phyloP scores from a whole-genome alignment of 2,888 invertebrate species.

The Arrhopalites spinosus region DNA sequence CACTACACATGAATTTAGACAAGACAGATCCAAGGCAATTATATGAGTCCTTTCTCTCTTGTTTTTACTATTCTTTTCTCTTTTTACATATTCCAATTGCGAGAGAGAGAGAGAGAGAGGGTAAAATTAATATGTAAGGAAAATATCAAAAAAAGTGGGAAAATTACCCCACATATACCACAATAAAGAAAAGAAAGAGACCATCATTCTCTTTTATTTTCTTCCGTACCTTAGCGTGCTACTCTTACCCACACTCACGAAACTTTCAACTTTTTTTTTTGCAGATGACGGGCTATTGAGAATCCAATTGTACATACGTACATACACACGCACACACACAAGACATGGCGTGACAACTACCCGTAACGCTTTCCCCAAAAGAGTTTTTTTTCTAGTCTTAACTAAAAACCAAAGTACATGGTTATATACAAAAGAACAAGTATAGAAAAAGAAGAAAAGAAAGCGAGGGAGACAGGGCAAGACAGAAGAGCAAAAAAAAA shows the following conservation, averaged over 20 bases:
- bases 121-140: constrained; percentile 20
- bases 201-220: constrained; percentile 27
- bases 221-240: constrained; percentile 19
- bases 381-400: constrained; percentile 22
- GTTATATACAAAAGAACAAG: neutral
- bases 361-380: constrained; percentile 23
- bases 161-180: constrained; percentile 21
- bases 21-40: neutral
- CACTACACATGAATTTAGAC: too few species aligned
- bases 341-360: constrained; percentile 23
- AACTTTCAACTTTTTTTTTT: constrained; percentile 30
- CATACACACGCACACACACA: neutral
- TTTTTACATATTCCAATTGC: neutral
- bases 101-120: neutral
- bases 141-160: constrained; percentile 11
- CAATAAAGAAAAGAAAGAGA: neutral
- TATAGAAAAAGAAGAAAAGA: neutral
- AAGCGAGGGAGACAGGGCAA: neutral
- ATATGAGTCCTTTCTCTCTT: neutral
- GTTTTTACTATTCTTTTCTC: constrained; percentile 8
- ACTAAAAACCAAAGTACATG: constrained; percentile 7
- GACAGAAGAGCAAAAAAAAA: neutral
- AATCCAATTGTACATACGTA: neutral
- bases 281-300: constrained; percentile 24
- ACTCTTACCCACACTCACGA: constrained; percentile 19